These are phyloP conservation scores for Rhipidura dahli DNA, from an alignment of 2,113 vertebrate species.

Conservation along the genomic window DNA sequence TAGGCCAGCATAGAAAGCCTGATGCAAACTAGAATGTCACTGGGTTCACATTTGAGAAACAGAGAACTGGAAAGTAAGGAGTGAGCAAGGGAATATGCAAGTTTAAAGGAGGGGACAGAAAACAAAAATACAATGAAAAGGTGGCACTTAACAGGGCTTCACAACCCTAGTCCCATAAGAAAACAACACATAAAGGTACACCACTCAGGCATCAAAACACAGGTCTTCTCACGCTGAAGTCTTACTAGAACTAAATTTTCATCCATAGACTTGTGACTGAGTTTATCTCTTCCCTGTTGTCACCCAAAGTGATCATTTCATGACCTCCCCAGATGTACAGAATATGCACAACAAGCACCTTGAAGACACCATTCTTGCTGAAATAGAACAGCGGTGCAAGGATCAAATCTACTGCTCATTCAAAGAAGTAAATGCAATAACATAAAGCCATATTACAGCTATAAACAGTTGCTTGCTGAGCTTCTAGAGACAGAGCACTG, in stretches of 20 bases:
- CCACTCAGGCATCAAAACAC: neutral
- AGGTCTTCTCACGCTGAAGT: neutral
- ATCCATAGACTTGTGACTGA: neutral
- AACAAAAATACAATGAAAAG: neutral
- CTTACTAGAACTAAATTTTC: neutral
- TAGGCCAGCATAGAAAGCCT: neutral
- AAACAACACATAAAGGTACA: neutral
- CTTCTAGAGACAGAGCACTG: neutral
- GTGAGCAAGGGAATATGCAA: neutral
- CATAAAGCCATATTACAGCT: neutral
- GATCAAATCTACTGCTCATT: neutral
- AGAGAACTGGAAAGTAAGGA: neutral
- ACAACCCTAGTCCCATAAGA: neutral
- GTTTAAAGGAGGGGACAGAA: neutral
- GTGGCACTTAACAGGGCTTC: neutral
- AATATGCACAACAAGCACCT: neutral
- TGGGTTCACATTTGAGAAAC: neutral
- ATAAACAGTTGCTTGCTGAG: neutral
- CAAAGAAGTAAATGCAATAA: neutral
- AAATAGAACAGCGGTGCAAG: neutral
- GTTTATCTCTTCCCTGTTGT: neutral
- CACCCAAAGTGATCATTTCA: neutral
- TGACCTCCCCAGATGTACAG: neutral
- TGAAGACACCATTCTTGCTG: neutral
- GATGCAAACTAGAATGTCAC: neutral